These are phyloP conservation scores for Sebastes minor DNA, from an alignment of 2,797 vertebrate genomes.

Conservation along the genomic window DNA sequence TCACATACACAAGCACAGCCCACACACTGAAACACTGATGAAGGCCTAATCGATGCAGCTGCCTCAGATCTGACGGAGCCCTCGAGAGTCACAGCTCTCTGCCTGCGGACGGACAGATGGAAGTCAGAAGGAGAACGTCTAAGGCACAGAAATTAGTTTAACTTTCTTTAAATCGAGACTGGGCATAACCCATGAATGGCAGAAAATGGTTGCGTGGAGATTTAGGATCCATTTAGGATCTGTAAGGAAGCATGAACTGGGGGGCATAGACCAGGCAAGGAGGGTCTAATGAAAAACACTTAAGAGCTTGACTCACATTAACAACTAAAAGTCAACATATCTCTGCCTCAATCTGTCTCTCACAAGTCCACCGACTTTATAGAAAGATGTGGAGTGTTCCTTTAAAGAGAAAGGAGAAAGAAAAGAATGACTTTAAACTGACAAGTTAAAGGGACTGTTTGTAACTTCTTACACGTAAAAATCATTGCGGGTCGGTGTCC, in stretches of 20 bases:
- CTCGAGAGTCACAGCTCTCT: background rate
- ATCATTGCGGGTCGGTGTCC: too few relatives aligned
- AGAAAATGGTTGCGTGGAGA: background rate
- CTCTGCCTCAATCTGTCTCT: background rate
- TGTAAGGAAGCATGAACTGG: background rate
- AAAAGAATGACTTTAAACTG: background rate
- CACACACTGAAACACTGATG: background rate
- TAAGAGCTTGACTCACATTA: background rate
- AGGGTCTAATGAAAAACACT: background rate
- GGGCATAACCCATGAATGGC: background rate
- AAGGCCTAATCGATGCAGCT: slow-evolving; percentile 13
- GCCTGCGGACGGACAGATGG: slow-evolving; percentile 6
- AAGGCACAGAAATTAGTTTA: slow-evolving; percentile 1
- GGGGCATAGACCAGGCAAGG: too few relatives aligned
- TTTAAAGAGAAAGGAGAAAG: background rate
- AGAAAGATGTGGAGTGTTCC: background rate
- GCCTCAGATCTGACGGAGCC: slow-evolving; percentile 13
- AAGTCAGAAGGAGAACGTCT: slow-evolving; percentile 4
- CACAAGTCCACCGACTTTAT: too few relatives aligned
- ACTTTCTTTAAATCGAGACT: background rate
- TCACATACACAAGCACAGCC: slow-evolving; percentile 6
- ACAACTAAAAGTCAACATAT: background rate
- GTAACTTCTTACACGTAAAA: too few relatives aligned
- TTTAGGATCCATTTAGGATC: background rate
- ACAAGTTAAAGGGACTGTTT: background rate